Evolutionary conservation across 2,888 invertebrate species (phyloP), one percentile per base, ranked within the genome.

Genomic region (Cataglyphis rosenhaueri): DNA sequence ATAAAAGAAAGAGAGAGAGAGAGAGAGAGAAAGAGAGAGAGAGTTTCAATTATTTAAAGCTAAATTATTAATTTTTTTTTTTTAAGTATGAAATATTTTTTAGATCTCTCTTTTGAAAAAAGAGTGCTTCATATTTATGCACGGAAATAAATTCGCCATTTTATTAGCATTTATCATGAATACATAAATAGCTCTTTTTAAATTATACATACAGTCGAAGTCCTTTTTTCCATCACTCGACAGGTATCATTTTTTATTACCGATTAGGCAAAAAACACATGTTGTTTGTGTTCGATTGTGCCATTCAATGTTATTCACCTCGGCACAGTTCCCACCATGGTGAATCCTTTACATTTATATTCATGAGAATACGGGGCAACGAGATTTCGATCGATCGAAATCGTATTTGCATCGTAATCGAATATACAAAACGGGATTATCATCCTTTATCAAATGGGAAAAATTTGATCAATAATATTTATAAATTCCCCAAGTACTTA

Each of bases 281-380:
- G 66, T 21, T 32, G 66, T 21, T 55, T 3, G 25, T 18, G 12
- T 41, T 59, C 29, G 29, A 59, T 59, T 32, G 15, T 78, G 41
- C 4, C 70, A 21, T 59, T 70, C 21, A 44, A 15, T 57, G 78
- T 35, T 52, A 71, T 44, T 79, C 71, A 59, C 71, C 44, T 59
- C 71, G 57, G 44, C 73, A 71, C 25, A 71, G 18, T 71, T 71
- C 73, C 32, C 71, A 57, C 25, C 21, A 35, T 21, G 32, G 41
- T 3, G 15, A 35, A 52, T 48, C 15, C 55, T 65, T 76, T 35
- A 10, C 21, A 21, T 25, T 48, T 55, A 18, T 3, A 32, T 41
- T 57, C 55, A 25, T 68, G 41, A 41, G 78, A 70, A 32, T 57
- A 65, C 65, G 41, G 18, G 57, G 10, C 78, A 78, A 76, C 70